These are phyloP conservation scores for Aegotheles bennettii DNA, from an alignment of 2,113 vertebrate genomes.

Conservation along the genomic window DNA sequence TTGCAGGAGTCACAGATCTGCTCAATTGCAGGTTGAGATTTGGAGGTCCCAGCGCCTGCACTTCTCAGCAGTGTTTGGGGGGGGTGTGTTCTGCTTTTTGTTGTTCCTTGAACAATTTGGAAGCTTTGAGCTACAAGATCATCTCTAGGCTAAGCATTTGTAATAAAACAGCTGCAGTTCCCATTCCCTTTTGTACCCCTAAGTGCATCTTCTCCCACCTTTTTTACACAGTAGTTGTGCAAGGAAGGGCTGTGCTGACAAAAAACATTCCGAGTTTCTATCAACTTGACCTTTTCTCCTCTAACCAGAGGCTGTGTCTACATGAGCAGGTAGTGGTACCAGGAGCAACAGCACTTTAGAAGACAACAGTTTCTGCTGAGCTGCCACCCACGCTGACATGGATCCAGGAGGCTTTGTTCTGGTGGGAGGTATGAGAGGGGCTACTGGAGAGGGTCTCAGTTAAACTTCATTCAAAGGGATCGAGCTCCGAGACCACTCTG, in stretches of 20 bases:
- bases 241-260: not conserved
- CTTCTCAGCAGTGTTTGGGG: too few relatives aligned
- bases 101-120: too few relatives aligned
- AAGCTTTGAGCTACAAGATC: too few relatives aligned
- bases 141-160: too few relatives aligned
- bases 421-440: not conserved
- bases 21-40: too few relatives aligned
- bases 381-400: accelerated
- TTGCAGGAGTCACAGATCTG: too few relatives aligned
- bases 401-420: not conserved
- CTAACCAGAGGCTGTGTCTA: not conserved
- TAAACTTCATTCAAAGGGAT: not conserved
- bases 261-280: not conserved
- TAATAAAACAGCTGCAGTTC: too few relatives aligned
- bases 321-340: not conserved
- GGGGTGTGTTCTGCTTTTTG: too few relatives aligned
- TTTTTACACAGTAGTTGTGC: not conserved
- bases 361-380: not conserved
- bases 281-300: not conserved
- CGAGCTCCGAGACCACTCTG: not conserved
- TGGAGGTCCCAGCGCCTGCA: too few relatives aligned
- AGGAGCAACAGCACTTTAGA: not conserved
- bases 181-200: too few relatives aligned
- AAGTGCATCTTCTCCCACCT: too few relatives aligned
- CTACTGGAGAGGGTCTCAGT: too few relatives aligned